Evolutionary conservation across 2,797 vertebrate genomes (phyloP).

Genomic region (Crotalus adamanteus): DNA sequence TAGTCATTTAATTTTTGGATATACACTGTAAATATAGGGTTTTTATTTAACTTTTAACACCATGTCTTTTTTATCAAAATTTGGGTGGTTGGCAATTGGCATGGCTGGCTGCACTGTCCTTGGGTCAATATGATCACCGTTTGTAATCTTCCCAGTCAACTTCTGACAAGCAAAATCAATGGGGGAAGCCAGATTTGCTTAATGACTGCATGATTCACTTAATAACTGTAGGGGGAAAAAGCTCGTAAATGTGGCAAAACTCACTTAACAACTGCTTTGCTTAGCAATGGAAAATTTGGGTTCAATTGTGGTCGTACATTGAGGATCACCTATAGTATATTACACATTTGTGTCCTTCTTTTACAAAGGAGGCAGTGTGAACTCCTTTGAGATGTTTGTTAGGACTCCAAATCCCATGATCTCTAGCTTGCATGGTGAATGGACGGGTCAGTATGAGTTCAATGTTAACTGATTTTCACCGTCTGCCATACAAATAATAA

Average conservation of each 20-base stretch:
- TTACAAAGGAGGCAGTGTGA: background rate
- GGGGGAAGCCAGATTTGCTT: no score
- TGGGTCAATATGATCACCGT: background rate
- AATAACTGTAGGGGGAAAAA: no score
- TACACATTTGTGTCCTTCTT: background rate
- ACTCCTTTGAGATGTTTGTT: background rate
- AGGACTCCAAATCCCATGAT: background rate
- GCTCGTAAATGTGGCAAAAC: no score
- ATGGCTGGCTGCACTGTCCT: background rate
- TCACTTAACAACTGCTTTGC: no score
- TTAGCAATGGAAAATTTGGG: background rate
- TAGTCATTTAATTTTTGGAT: background rate
- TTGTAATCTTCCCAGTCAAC: background rate
- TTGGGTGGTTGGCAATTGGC: background rate
- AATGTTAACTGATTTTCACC: background rate
- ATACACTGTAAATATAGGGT: background rate
- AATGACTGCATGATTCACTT: no score
- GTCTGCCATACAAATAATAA: background rate
- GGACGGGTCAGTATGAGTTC: background rate
- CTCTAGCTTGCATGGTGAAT: background rate
- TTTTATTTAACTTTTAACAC: background rate
- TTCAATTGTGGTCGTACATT: background rate
- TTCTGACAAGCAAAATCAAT: no score
- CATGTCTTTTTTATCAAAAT: background rate
- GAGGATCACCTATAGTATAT: background rate